These are phyloP conservation scores for Drosophila subpulchrella DNA, from an alignment of 1,140 invertebrate species.

Conservation along the genomic window DNA sequence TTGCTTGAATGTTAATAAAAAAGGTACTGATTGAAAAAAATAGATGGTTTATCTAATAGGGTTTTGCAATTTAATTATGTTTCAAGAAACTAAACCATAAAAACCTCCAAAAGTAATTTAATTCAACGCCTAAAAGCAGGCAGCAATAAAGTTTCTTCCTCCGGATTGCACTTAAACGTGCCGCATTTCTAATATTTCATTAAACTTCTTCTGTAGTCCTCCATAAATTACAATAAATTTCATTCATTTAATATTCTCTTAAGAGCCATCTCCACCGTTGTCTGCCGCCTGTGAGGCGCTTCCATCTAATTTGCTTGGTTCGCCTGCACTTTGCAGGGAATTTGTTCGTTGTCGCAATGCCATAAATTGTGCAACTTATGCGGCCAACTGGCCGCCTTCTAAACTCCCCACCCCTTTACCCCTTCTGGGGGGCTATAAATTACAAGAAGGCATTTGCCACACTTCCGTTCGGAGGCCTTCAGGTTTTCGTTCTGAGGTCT, in stretches of 20 bases:
- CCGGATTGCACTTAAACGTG: conserved; percentile 4
- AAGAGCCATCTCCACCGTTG: conserved; percentile 10
- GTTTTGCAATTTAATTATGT: background rate
- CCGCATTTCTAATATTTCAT: conserved; percentile 39
- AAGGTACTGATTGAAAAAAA: background rate
- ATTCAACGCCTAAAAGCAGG: background rate
- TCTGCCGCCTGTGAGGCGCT: conserved; percentile 19
- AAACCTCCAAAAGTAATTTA: background rate
- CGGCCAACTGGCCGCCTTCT: conserved; percentile 54
- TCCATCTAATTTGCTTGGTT: conserved; percentile 59
- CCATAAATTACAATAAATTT: conserved; percentile 45
- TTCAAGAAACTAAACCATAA: background rate
- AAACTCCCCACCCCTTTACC: background rate
- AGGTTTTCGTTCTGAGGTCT: conserved; percentile 30
- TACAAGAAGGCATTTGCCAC: conserved; percentile 78
- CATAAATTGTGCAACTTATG: conserved; percentile 79
- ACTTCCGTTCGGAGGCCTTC: conserved; percentile 57
- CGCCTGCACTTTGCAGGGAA: conserved; percentile 53
- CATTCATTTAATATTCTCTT: conserved; percentile 37
- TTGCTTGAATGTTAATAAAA: conserved; percentile 2
- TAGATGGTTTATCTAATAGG: conserved; percentile 1
- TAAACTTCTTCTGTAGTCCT: conserved; percentile 24
- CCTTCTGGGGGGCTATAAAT: conserved; percentile 60
- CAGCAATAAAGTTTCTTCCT: background rate
- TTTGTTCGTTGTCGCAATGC: conserved; percentile 69